These are phyloP conservation scores for Heliconius hermathena DNA, from an alignment of 1,140 invertebrate genomes.

Conservation along the genomic window DNA sequence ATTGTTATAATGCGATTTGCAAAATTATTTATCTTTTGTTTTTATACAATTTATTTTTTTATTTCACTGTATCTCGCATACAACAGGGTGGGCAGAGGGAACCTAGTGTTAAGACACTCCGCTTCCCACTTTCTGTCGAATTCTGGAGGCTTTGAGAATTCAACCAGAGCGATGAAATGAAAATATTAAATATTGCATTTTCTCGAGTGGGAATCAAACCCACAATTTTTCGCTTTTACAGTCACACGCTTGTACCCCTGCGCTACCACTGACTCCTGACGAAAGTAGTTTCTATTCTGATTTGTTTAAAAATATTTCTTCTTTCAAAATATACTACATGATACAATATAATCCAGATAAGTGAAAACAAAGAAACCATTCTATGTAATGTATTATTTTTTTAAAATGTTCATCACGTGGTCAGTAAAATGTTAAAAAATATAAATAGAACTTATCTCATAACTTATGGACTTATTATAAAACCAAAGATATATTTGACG, in stretches of 20 bases:
- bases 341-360: constrained; percentile 9
- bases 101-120: background rate
- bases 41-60: background rate
- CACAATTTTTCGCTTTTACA: too few relatives aligned
- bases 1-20: background rate
- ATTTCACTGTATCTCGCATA: background rate
- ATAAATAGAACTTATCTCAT: too few relatives aligned
- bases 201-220: too few relatives aligned
- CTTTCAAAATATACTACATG: background rate
- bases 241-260: too few relatives aligned
- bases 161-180: too few relatives aligned
- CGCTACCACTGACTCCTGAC: too few relatives aligned
- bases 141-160: too few relatives aligned
- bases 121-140: too few relatives aligned
- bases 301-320: background rate
- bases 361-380: constrained; percentile 20
- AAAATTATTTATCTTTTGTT: background rate
- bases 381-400: background rate
- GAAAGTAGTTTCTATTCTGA: too few relatives aligned
- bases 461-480: too few relatives aligned
- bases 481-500: too few relatives aligned
- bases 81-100: background rate
- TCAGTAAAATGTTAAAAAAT: background rate
- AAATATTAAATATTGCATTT: too few relatives aligned
- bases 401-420: background rate